Base-by-base conservation (phyloP, 2,888 invertebrate genomes). In the Acleris holmiana region DNA sequence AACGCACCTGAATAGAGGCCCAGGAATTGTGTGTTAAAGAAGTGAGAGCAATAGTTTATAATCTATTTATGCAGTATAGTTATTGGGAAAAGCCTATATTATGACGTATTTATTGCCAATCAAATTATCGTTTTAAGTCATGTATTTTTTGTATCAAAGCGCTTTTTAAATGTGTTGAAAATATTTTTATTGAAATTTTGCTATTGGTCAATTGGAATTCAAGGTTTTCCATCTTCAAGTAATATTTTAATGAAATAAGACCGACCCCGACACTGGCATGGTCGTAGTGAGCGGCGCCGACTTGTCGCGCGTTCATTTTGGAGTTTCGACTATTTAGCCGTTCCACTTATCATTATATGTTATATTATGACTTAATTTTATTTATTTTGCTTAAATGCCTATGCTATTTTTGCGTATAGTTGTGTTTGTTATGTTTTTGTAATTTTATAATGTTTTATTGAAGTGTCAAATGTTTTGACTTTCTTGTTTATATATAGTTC, bases 1-100 rank as follows among this genome's bases (percentile, higher is more conserved):
- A n/a, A n/a, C n/a, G n/a, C n/a, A n/a, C n/a, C n/a, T n/a, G n/a
- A n/a, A n/a, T n/a, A n/a, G n/a, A n/a, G n/a, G n/a, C n/a, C n/a
- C n/a, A n/a, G 35, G 35, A 64, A 66, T 60, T 19, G 7, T 41
- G 44, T 44, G 64, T 49, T 40, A 56, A 53, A 64, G 62, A 62
- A 68, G 68, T 65, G 67, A 74, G 66, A 66, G 53, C 68, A 68
- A 66, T 73, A 69, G 67, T 76, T 80, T 78, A 73, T 62, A 73
- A 76, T 80, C 71, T 73, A 72, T 78, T 66, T 78, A 77, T 77
- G 74, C 77, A 78, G 79, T 81, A 80, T n/a, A n/a, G n/a, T 79
- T 80, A 78, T 72, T 62, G 64, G 76, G 74, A 78, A 68, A 64
- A 67, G 68, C 69, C 68, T 67, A 76, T 74, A 54, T 68, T 78